These are phyloP conservation scores for Pantherophis alleghaniensis DNA, from an alignment of 2,797 vertebrate genomes.

Conservation along the genomic window DNA sequence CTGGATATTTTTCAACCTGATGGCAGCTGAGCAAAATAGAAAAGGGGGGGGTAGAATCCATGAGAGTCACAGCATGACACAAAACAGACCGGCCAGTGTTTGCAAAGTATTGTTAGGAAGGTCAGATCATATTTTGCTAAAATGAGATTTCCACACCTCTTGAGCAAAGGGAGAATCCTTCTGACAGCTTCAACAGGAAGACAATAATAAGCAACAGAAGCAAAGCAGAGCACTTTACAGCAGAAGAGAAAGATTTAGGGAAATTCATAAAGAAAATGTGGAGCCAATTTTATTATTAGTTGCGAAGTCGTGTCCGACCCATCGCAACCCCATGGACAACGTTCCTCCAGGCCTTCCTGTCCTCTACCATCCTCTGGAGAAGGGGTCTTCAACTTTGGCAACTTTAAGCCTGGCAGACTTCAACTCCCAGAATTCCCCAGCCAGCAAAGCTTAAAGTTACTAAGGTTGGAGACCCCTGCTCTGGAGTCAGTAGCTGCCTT, in stretches of 20 bases:
- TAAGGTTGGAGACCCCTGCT: too few relatives aligned
- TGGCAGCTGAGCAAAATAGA: neutral
- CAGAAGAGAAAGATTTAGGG: neutral
- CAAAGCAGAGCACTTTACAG: neutral
- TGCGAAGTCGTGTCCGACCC: too few relatives aligned
- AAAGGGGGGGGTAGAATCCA: fast-evolving
- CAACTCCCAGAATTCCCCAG: too few relatives aligned
- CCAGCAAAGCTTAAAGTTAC: too few relatives aligned
- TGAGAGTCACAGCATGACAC: neutral
- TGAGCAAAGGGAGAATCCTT: neutral
- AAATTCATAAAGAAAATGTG: neutral
- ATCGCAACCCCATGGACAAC: too few relatives aligned
- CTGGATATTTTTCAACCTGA: too few relatives aligned
- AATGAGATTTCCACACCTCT: neutral
- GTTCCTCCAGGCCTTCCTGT: too few relatives aligned
- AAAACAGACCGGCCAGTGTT: neutral
- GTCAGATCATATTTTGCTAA: neutral
- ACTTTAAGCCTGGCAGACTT: too few relatives aligned
- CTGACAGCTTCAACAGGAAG: neutral
- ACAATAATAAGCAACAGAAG: neutral
- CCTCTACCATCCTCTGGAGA: too few relatives aligned
- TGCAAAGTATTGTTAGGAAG: neutral
- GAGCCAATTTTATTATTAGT: too few relatives aligned
- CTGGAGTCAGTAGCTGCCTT: neutral
- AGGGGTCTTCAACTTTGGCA: too few relatives aligned